phyloP scores from a whole-genome alignment of 2,888 invertebrate species.

The Himalopsyche japonica region DNA sequence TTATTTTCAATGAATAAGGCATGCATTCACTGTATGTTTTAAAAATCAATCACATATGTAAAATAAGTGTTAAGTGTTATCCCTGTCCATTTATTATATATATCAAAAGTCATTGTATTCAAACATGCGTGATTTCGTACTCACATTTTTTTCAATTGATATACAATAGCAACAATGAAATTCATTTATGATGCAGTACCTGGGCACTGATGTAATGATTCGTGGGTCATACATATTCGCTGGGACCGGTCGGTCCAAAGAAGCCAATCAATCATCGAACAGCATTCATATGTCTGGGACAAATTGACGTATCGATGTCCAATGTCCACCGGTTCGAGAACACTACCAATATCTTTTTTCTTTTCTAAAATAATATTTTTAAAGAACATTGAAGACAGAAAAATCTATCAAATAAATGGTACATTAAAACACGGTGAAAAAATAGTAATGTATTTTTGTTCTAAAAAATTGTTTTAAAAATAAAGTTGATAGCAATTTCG shows the following conservation, averaged over 20 bases:
- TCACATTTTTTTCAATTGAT: background rate
- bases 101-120: background rate
- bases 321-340: background rate
- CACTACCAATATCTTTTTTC: too few species aligned
- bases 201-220: background rate
- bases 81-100: background rate
- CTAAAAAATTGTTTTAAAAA: too few species aligned
- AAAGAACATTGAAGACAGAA: too few species aligned
- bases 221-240: background rate
- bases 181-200: background rate
- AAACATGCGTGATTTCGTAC: background rate
- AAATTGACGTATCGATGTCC: slow-evolving; percentile 19
- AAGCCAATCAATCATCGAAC: slow-evolving; percentile 8
- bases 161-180: background rate
- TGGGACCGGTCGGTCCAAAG: background rate
- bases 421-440: too few species aligned
- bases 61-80: too few species aligned
- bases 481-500: too few species aligned
- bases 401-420: too few species aligned
- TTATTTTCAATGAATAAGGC: too few species aligned
- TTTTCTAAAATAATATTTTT: too few species aligned
- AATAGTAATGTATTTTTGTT: too few species aligned
- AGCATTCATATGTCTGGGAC: slow-evolving; percentile 13
- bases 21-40: too few species aligned
- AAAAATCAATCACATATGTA: too few species aligned